Base-by-base conservation (phyloP, 2,797 vertebrate genomes). In the Chaetophractus vellerosus region DNA sequence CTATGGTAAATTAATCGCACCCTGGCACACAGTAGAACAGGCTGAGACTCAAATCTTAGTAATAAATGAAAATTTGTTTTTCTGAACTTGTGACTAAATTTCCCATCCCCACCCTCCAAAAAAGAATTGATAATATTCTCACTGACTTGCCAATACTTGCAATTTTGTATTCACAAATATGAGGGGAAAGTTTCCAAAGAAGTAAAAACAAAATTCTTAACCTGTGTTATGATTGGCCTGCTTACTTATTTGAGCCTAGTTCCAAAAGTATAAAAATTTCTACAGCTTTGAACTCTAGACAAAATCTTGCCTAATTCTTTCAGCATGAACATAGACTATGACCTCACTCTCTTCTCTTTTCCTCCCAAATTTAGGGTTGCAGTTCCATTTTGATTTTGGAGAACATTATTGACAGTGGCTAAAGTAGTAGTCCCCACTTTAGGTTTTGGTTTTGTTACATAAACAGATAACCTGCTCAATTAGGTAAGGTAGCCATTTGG, bases 261-360 rank as follows among this genome's bases (percentile, higher is more conserved):
- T 93, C 19, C 45, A 81, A 78, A 19, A 72, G 63, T 59, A n/a
- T 48, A 31, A 31, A 94, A 88, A 59, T 86, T 59, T 88, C 78
- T 82, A 4, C 36, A 74, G 31, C 86, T 86, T 69, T 69, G 33
- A 93, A 81, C 21, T 68, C 14, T 0, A 72, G 38, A 84, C 92
- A 31, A 80, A 82, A 87, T 71, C 10, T 84, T 90, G 6, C 66
- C 38, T 31, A 69, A 63, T 7, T 92, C 28, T 83, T 88, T 89
- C 52, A 71, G 28, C 26, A 76, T 21, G 19, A 82, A 86, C 16
- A 88, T 33, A 90, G 80, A 50, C 45, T 33, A 1, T 66, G 24
- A 79, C 2, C 4, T 96, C 28, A 55, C 14, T 36, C 4, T 83
- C 41, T 88, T 83, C 45, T 79, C 6, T 90, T 23, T 45, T 36